A percentile compares a stretch with the other conserved stretches of the same genome.
These are phyloP conservation scores for Apotomis capreana DNA, from an alignment of 2,888 invertebrate species.

Conservation along the genomic window DNA sequence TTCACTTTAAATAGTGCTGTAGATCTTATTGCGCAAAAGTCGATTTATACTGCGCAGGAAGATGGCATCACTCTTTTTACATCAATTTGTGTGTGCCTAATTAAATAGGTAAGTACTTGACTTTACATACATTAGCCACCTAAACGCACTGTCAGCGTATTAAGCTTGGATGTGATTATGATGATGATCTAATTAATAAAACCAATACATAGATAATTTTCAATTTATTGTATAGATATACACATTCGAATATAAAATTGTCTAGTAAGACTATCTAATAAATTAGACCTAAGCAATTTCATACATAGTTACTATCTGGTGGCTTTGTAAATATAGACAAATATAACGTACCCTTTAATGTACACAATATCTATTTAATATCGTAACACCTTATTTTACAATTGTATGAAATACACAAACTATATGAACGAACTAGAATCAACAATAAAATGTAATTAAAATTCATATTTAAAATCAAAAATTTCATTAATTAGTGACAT, in stretches of 20 bases:
- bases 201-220: constrained; percentile 50
- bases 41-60: too few relatives aligned
- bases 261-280: constrained; percentile 73
- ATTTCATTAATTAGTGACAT: constrained; percentile 27
- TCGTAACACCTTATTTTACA: constrained; percentile 29
- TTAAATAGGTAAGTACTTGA: too few relatives aligned
- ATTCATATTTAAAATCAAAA: constrained; percentile 13
- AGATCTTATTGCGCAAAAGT: too few relatives aligned
- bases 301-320: constrained; percentile 53
- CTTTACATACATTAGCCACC: too few relatives aligned
- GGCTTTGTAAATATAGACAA: constrained; percentile 44
- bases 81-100: too few relatives aligned
- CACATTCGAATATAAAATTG: constrained; percentile 75
- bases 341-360: constrained; percentile 37
- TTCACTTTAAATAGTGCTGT: too few relatives aligned
- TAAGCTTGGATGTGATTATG: too few relatives aligned
- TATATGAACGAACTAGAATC: constrained; percentile 31
- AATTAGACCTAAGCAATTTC: constrained; percentile 65
- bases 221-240: constrained; percentile 73
- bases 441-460: constrained; percentile 36
- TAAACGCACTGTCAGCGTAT: too few relatives aligned
- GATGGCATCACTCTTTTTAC: too few relatives aligned
- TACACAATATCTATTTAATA: constrained; percentile 38
- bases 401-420: constrained; percentile 27
- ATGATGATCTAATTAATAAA: neutral